Conservation (phyloP, 2,797 vertebrate genomes). For the Chlorospingus semifuscus region DNA sequence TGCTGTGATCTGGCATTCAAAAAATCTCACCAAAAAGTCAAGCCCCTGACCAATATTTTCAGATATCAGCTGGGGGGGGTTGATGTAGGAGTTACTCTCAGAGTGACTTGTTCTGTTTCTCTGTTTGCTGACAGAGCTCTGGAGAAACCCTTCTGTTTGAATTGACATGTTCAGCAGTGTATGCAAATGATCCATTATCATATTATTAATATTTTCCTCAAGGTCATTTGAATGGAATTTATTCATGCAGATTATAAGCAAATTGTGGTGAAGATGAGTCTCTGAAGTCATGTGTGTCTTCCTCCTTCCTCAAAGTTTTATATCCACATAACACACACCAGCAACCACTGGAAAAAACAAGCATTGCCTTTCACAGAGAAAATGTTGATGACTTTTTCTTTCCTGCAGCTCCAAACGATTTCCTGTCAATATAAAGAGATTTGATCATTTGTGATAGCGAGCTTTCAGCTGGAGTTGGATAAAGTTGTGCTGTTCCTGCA, state of each 20-base stretch:
- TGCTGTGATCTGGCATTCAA: neutral
- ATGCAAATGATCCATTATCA: conserved; percentile 13
- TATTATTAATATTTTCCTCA: conserved; percentile 29
- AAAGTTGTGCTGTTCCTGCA: neutral
- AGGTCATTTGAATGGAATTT: conserved; percentile 11
- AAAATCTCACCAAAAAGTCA: neutral
- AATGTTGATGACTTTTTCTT: neutral
- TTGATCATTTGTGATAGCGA: neutral
- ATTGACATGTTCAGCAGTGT: neutral
- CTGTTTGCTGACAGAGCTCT: neutral
- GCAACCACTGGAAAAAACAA: neutral
- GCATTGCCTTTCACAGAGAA: neutral
- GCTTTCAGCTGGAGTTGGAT: neutral
- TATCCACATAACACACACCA: fast-evolving
- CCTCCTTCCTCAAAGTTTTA: neutral
- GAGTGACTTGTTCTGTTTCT: neutral
- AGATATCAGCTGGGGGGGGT: neutral
- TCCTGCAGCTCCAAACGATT: neutral
- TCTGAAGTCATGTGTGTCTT: neutral
- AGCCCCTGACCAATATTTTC: neutral
- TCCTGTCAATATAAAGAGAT: neutral
- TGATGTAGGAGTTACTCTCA: neutral
- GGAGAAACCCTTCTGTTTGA: conserved; percentile 2
- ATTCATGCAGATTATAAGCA: neutral
- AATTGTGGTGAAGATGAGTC: neutral